These are phyloP conservation scores for Leucoraja ocellata DNA, from an alignment of 2,797 vertebrate species.

Conservation along the genomic window DNA sequence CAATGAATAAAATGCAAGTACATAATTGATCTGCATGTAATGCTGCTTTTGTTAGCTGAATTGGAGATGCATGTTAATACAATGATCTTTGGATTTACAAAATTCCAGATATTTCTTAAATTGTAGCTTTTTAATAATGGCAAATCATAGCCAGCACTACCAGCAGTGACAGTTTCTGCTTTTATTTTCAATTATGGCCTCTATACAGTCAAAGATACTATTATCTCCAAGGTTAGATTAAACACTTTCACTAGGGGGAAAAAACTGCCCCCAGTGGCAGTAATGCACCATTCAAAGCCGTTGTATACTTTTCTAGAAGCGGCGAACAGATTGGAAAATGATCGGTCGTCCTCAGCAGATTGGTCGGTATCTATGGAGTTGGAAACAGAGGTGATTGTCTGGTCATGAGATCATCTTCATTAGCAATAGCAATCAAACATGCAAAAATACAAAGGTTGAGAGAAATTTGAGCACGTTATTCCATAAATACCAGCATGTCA, in stretches of 20 bases:
- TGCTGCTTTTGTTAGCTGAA: not conserved
- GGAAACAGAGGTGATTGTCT: no score
- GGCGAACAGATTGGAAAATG: no score
- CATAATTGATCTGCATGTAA: not conserved
- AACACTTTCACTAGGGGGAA: not conserved
- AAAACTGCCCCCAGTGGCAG: not conserved
- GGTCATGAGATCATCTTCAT: no score
- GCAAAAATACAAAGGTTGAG: no score
- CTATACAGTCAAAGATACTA: not conserved
- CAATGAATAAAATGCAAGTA: not conserved
- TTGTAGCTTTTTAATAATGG: not conserved
- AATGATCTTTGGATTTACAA: not conserved
- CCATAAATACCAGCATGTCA: no score
- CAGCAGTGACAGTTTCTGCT: not conserved
- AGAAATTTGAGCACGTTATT: no score
- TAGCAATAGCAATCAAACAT: no score
- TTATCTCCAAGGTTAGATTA: not conserved
- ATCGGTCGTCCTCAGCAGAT: no score
- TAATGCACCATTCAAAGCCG: not conserved
- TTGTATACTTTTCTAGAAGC: not conserved
- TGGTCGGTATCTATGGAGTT: no score
- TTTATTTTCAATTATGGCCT: not conserved
- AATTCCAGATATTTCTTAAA: not conserved
- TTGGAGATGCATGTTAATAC: not conserved
- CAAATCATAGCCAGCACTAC: not conserved